Base-by-base conservation (phyloP, 2,113 vertebrate genomes). In the Oreochromis spilurus region DNA sequence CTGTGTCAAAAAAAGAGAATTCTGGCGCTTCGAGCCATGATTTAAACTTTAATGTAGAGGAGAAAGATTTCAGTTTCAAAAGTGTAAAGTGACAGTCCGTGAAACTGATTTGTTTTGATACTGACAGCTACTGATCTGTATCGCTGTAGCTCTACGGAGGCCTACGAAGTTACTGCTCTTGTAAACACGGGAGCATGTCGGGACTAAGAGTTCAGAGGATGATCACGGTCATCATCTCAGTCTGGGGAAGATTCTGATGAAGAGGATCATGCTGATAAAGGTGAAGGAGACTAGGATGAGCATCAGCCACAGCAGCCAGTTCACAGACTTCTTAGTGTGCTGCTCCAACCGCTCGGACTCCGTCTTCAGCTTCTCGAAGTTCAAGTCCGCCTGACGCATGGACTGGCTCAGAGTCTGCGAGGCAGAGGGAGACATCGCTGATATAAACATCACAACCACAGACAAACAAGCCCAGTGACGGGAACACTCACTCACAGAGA, bases 191-290 rank as follows among this genome's bases (percentile, higher is more conserved):
- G 54, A 84, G 50, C 40, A 17, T 6, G 36, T 9, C 1, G 45
- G 55, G 45, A 65, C 77, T 65, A 83, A 86, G 78, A 93, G 91
- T 93, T 91, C 82, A 45, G 29, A 77, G 54, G 6, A n/a, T 6
- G 48, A 12, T 4, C 21, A 14, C 81, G 1, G 13, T 90, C 89
- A 92, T 98, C 97, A 99, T 93, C 97, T 97, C 40, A 99, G 97
- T 81, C 97, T 96, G 78, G 98, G 99, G 92, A 99, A 98, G 84
- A 99, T 96, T 43, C 98, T 96, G 84, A 99, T 99, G 87, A 99
- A 99, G 78, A 99, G 97, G 91, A 99, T 99, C 98, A 98, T 99
- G 89, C 97, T 98, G 91, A 99, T 99, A 90, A 99, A 99, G 84
- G 97, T 97, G 91, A 98, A 99, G 82, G 98, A 99, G 81, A 99